phyloP scores from a whole-genome alignment of 2,113 vertebrate genomes.

The Mormyrus iriodes region DNA sequence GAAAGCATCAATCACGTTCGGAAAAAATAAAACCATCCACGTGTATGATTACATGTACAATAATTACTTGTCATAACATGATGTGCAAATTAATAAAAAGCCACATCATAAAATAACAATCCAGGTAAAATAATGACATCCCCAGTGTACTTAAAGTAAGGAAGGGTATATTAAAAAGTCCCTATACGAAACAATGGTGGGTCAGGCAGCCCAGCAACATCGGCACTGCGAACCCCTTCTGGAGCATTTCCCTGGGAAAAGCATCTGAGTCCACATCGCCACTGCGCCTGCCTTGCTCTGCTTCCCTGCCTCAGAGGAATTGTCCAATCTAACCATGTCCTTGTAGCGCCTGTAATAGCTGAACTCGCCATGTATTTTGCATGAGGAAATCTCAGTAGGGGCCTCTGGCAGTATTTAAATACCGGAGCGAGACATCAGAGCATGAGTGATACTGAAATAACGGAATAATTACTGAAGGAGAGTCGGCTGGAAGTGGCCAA shows the following conservation, averaged over 20 bases:
- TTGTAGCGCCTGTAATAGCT: conserved; percentile 83
- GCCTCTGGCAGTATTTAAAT: conserved; percentile 96
- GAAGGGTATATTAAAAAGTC: neutral
- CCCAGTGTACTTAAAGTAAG: neutral
- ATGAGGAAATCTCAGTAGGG: conserved; percentile 90
- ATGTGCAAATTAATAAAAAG: neutral
- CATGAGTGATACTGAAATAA: conserved; percentile 93
- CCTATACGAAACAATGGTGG: neutral
- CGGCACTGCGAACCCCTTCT: neutral
- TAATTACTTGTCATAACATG: conserved; percentile 4
- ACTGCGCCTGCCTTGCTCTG: neutral
- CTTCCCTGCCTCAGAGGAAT: conserved; percentile 33
- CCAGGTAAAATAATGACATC: neutral
- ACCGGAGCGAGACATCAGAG: conserved; percentile 98
- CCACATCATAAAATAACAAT: neutral
- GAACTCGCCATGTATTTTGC: conserved; percentile 93
- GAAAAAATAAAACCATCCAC: neutral
- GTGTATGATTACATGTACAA: neutral
- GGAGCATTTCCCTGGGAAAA: conserved; percentile 40
- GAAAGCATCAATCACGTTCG: neutral
- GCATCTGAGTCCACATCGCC: conserved; percentile 42
- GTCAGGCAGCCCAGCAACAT: neutral
- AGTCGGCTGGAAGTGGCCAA: conserved; percentile 92
- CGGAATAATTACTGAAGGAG: conserved; percentile 98
- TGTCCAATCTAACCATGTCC: conserved; percentile 87